Percentiles rank a stretch among this genome's conserved stretches.
Evolutionary conservation across 2,113 vertebrate genomes (phyloP).

Genomic region (Mirza zaza): DNA sequence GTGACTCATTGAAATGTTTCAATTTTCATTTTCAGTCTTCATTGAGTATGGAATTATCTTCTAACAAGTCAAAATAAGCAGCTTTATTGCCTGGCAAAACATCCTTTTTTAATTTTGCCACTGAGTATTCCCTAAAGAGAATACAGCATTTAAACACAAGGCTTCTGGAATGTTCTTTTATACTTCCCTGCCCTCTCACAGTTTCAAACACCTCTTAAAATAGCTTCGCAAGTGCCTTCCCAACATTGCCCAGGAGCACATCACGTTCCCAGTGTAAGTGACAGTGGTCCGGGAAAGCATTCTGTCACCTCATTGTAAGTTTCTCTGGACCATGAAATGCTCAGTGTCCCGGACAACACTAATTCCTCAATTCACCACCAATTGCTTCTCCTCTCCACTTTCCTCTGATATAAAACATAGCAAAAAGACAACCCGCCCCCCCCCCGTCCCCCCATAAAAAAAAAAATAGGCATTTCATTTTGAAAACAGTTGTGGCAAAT

Average conservation of each 20-base stretch:
- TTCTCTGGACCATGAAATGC: conserved; percentile 57
- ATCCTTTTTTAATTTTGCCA: not conserved
- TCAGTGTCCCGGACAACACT: not conserved
- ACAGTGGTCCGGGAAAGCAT: conserved; percentile 8
- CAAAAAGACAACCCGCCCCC: not conserved
- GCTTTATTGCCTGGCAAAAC: conserved; percentile 40
- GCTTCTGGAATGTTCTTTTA: not conserved
- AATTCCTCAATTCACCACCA: not conserved
- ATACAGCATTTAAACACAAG: conserved; percentile 56
- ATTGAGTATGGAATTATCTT: not conserved
- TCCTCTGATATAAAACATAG: not conserved
- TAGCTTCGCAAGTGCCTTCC: conserved; percentile 55
- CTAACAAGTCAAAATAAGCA: conserved; percentile 1
- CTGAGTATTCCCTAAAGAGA: conserved; percentile 46
- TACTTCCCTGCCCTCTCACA: conserved; percentile 15
- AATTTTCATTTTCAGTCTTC: conserved; percentile 44
- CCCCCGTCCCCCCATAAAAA: too few relatives aligned
- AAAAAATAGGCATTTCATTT: not conserved
- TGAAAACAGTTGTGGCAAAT: not conserved
- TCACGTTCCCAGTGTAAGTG: conserved; percentile 43
- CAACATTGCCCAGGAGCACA: conserved; percentile 58
- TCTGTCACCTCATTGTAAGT: conserved; percentile 54
- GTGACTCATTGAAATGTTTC: not conserved
- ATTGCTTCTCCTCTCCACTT: not conserved
- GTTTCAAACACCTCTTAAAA: conserved; percentile 58